Conservation (phyloP, 1,140 invertebrate genomes). For the Bicyclus anynana region DNA sequence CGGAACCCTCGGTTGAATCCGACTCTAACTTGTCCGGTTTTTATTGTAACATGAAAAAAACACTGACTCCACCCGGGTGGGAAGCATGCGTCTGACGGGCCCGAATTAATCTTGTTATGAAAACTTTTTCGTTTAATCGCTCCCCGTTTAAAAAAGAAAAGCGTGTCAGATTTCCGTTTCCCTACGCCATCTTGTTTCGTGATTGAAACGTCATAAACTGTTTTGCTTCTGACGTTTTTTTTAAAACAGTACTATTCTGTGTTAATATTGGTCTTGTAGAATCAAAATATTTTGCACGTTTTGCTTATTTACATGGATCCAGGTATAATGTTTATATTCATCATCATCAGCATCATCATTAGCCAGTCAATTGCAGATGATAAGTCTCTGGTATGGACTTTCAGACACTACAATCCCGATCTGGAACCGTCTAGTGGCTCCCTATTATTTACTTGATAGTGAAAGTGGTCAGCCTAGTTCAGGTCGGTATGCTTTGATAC, state of each 20-base stretch:
- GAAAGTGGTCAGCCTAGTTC: no score
- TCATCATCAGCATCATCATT: not conserved
- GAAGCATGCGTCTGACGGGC: not conserved
- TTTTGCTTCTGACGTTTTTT: not conserved
- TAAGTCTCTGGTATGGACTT: no score
- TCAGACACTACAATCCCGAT: no score
- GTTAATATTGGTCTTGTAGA: no score
- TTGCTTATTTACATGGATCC: constrained; percentile 8
- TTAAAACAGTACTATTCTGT: not conserved
- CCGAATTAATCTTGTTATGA: constrained; percentile 8
- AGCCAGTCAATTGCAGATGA: not conserved
- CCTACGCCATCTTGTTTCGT: no score
- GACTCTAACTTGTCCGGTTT: not conserved
- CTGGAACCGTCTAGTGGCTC: no score
- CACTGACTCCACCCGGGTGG: not conserved
- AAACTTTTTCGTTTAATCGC: constrained; percentile 5
- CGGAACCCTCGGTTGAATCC: no score
- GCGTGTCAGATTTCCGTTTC: not conserved
- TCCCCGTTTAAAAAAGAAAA: not conserved
- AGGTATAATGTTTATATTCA: not conserved
- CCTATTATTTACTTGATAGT: no score
- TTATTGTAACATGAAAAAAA: not conserved
- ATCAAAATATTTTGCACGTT: no score
- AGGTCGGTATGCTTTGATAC: no score
- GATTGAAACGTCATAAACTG: not conserved